phyloP scores from a whole-genome alignment of 2,113 vertebrate genomes.

The Pollachius pollachius region DNA sequence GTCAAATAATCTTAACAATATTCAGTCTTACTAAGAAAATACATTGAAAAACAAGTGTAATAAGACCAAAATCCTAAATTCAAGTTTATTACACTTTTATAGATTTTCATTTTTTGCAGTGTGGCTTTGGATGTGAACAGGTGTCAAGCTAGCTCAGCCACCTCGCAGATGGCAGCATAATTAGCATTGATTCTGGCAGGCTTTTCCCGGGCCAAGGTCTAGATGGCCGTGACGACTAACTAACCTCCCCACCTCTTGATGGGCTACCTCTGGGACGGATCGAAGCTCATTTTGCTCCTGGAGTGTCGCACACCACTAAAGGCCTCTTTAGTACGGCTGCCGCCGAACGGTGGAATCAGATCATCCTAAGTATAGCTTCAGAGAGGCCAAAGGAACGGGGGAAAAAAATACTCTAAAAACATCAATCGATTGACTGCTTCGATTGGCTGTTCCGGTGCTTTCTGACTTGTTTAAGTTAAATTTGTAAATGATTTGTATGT shows the following conservation, averaged over 20 bases:
- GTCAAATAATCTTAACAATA: no score
- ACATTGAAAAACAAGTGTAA: no score
- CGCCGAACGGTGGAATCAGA: constrained; percentile 35
- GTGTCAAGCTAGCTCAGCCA: constrained; percentile 67
- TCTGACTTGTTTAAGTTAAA: no score
- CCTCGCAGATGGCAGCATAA: constrained; percentile 77
- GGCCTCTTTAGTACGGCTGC: constrained; percentile 43
- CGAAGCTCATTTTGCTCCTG: constrained; percentile 70
- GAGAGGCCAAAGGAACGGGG: not conserved
- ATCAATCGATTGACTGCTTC: not conserved
- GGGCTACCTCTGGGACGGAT: constrained; percentile 72
- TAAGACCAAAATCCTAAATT: no score
- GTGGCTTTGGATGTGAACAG: constrained; percentile 69
- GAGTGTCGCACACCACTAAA: constrained; percentile 45
- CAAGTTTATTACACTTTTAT: no score
- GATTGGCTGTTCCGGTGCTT: no score
- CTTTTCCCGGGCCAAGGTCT: constrained; percentile 70
- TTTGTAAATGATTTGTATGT: no score
- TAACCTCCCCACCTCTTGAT: constrained; percentile 77
- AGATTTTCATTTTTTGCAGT: no score
- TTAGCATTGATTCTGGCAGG: constrained; percentile 78
- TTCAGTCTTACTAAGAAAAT: no score
- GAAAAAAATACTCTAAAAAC: not conserved
- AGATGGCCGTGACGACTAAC: constrained; percentile 76
- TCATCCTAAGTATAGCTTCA: constrained; percentile 23